Evolutionary conservation across 2,797 vertebrate species (phyloP), one percentile per base, ranked within the genome.

Genomic region (Sciurus vulgaris): DNA sequence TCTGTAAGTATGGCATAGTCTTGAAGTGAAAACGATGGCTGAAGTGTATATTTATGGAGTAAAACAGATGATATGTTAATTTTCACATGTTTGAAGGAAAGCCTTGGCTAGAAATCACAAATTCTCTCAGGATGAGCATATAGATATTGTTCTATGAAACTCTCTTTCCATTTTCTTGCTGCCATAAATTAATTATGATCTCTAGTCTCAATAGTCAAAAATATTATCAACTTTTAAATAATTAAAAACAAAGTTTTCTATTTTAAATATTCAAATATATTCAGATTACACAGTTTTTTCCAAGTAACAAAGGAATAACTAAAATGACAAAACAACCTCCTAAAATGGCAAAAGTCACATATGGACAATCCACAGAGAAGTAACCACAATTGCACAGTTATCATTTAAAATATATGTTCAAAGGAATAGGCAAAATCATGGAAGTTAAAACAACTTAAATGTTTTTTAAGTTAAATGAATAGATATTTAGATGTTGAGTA

Each of bases 21-120:
- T 82, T 65, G 41, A 89, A 96, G 70, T 86, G 83, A 97, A 97
- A 96, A 86, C 81, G 86, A 97, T 91, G 83, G 81, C 79, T 86
- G 67, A 94, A 95, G 35, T 81, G 28, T 86, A 17, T 96, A 96
- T 97, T 96, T 97, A 94, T 94, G 79, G 91, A 76, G 91, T 87
- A 89, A 96, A 97, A 87, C 97, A 97, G 94, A 97, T 70, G 88
- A 96, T 92, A 96, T 95, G 95, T 94, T 97, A 96, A 97, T 96
- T 97, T 97, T 97, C 91, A 96, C 91, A 97, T 97, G 93, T 83
- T 96, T 93, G 49, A 91, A 96, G 33, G 33, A 91, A 96, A 95
- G 28, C 41, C 22, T 92, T 95, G 72, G 82, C 49, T 95, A 79
- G 49, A 96, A 94, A 22, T 89, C 59, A 67, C 54, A 95, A 59